Conservation (phyloP, 1,140 invertebrate genomes). For the Euura lappo region DNA sequence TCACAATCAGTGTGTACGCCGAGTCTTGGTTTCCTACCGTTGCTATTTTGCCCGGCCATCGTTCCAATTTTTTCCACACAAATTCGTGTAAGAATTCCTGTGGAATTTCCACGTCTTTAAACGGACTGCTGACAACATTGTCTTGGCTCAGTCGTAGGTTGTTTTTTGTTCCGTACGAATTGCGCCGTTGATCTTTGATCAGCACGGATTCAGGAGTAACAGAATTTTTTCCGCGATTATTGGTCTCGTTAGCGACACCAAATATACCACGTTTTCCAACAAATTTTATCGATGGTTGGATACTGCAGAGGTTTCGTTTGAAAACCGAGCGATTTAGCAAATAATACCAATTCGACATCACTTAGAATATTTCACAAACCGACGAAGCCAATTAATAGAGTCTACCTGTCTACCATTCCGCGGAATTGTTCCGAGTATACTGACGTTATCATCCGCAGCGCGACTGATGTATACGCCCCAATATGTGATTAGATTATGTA, state of each 20-base stretch:
- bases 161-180: not conserved
- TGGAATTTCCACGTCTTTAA: not conserved
- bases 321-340: not conserved
- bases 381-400: no score
- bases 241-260: not conserved
- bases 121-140: slow-evolving; percentile 3
- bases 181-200: not conserved
- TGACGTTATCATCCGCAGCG: no score
- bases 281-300: not conserved
- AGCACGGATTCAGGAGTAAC: not conserved
- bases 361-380: no score
- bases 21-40: not conserved
- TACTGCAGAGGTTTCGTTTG: not conserved
- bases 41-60: not conserved
- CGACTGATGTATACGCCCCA: no score
- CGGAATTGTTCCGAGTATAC: no score
- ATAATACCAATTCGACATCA: slow-evolving; percentile 1
- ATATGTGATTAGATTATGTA: no score
- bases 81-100: not conserved
- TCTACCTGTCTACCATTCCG: no score
- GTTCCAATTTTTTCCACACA: not conserved
- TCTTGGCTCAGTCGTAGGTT: not conserved
- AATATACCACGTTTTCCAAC: not conserved
- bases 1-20: not conserved
- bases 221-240: not conserved